phyloP scores from a whole-genome alignment of 1,140 invertebrate species.

The Carposina sasakii region DNA sequence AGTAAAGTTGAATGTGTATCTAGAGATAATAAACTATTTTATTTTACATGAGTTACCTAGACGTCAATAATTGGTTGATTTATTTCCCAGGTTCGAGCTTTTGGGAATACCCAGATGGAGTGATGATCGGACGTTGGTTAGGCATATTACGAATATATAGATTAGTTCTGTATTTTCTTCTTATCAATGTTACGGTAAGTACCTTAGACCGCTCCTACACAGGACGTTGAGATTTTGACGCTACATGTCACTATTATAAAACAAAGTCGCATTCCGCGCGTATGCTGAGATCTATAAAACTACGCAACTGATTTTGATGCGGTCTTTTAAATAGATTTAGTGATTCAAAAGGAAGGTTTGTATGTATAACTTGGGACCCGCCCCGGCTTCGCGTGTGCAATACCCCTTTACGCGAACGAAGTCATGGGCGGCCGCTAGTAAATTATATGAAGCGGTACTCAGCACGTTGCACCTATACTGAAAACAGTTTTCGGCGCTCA shows the following conservation, averaged over 20 bases:
- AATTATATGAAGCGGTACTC: neutral
- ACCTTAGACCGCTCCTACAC: no score
- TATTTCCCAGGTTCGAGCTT: conserved; percentile 31
- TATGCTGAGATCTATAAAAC: neutral
- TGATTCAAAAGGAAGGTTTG: no score
- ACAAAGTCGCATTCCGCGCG: neutral
- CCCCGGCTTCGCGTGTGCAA: no score
- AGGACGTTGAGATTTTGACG: neutral
- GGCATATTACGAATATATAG: conserved; percentile 48
- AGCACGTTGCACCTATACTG: neutral
- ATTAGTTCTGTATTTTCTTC: conserved; percentile 32
- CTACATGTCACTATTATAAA: neutral
- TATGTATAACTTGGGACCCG: no score
- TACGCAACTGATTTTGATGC: neutral
- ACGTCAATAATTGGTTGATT: neutral
- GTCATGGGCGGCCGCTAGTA: no score
- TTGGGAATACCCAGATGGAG: conserved; percentile 12
- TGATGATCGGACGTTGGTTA: conserved; percentile 40
- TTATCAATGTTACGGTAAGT: conserved; percentile 38
- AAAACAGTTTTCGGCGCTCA: neutral
- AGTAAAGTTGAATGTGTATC: neutral
- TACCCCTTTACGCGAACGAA: no score
- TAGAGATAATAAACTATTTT: conserved; percentile 13
- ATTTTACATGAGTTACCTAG: conserved; percentile 32
- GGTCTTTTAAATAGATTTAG: no score